Conservation (phyloP, 2,113 vertebrate species). For the Corythoichthys haematopterus region DNA sequence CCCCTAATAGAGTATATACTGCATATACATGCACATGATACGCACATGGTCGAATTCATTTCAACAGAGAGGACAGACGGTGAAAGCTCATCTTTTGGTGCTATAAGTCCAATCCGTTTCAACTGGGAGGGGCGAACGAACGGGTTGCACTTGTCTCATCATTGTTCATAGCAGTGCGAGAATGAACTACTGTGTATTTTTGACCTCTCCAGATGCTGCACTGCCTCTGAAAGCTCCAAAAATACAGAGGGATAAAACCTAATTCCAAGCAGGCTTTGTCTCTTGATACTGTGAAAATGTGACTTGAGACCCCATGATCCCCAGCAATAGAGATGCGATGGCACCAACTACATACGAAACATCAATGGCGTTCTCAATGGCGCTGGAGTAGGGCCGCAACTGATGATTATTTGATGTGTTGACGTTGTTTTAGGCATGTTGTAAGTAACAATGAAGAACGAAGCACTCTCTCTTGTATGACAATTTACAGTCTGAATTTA, state of each 20-base stretch:
- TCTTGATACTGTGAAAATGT: conserved; percentile 56
- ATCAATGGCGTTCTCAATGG: background rate
- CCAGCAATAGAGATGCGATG: conserved; percentile 32
- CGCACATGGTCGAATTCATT: too few relatives aligned
- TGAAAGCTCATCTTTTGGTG: too few relatives aligned
- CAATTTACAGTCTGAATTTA: too few relatives aligned
- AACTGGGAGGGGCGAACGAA: too few relatives aligned
- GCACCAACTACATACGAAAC: conserved; percentile 39
- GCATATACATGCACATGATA: too few relatives aligned
- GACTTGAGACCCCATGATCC: conserved; percentile 60
- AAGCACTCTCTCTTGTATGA: too few relatives aligned
- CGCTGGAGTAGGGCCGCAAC: background rate
- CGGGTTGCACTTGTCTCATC: background rate
- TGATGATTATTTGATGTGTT: too few relatives aligned
- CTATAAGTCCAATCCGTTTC: too few relatives aligned
- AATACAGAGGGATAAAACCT: conserved; percentile 49
- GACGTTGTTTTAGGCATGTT: too few relatives aligned
- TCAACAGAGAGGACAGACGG: too few relatives aligned
- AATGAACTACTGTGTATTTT: conserved; percentile 1
- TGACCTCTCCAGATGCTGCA: conserved; percentile 24
- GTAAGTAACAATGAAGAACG: too few relatives aligned
- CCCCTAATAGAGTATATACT: too few relatives aligned
- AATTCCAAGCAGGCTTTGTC: conserved; percentile 57
- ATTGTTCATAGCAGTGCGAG: background rate
- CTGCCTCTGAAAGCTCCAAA: conserved; percentile 39